Percentiles rank a stretch among this genome's conserved stretches.
Conservation (phyloP, 64 coral and sea anemone species). For the Hydrozoanthus tunicans region DNA sequence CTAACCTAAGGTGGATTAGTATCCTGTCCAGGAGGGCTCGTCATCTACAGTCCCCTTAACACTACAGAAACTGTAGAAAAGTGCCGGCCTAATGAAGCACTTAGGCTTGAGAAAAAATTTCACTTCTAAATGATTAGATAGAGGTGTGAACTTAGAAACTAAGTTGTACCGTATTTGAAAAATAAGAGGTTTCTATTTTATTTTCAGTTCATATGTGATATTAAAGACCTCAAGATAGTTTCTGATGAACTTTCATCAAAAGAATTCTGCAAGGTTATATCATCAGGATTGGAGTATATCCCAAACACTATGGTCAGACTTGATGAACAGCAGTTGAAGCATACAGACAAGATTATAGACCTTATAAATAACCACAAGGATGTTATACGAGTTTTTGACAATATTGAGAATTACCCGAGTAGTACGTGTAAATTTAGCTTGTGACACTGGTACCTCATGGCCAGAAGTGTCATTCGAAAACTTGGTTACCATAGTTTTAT, state of each 20-base stretch:
- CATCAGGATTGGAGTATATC: conserved; percentile 85
- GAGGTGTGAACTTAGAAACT: too few species aligned
- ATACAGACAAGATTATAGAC: conserved; percentile 90
- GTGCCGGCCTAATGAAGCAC: too few species aligned
- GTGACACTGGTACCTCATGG: background rate
- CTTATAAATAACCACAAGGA: conserved; percentile 74
- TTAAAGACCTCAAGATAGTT: conserved; percentile 77
- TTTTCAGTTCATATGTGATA: conserved; percentile 87
- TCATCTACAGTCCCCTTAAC: too few species aligned
- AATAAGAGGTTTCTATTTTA: background rate
- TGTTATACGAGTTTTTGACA: conserved; percentile 95
- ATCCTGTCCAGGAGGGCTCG: too few species aligned
- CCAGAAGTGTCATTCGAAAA: background rate
- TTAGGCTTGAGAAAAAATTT: too few species aligned
- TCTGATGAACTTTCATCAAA: conserved; percentile 73
- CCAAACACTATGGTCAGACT: conserved; percentile 76
- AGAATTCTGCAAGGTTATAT: conserved; percentile 51
- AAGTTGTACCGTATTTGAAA: too few species aligned
- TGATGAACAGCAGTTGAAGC: conserved; percentile 63
- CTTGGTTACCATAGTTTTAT: background rate
- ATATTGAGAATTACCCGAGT: conserved; percentile 87
- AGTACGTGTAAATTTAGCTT: conserved; percentile 79
- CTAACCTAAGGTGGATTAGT: too few species aligned
- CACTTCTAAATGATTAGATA: too few species aligned
- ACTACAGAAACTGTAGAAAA: too few species aligned